Base-by-base conservation (phyloP, 2,888 invertebrate species). In the Ernsta delagoae region DNA sequence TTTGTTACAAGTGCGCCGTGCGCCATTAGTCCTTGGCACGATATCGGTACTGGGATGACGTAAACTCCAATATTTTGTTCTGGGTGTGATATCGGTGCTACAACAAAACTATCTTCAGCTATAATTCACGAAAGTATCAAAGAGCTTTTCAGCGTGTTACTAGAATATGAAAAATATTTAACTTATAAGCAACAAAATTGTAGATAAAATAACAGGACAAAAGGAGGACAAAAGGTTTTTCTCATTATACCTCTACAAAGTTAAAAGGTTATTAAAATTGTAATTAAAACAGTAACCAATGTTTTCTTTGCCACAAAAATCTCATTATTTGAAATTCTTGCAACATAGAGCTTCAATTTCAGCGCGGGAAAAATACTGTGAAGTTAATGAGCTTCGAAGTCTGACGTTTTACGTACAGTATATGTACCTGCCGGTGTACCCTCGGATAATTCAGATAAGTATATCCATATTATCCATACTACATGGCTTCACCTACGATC, bases 21-120 rank as follows among this genome's bases (percentile, higher is more conserved):
- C 43, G 45, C 67, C 67, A 67, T 67, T 67, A 67, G 67, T 67
- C 54, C 60, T 67, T 67, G 67, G 67, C 60, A 61, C 34, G 31
- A 24, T 39, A 54, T 54, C 63, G 16, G 63, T 16, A 43, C 24
- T 54, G 54, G 63, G 24, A 63, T 57, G 54, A 9, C 64, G 56
- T 57, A 45, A 62, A 68, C 56, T 62, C 45, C 48, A 39, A 62
- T 54, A 68, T 68, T 68, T 68, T 68, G 57, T 57, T 36, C 11
- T 57, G n/a, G n/a, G 57, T 36, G 4, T 31, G 5, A 4, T 34
- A 34, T 56, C 6, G 36, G 36, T 6, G 6, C 36, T 36, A 41
- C 8, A 41, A 41, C 41, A 24, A 24, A 24, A 24, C 24, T 24
- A 24, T 24, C 24, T 24, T 24, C 24, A 24, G 24, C 24, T 3